Base-by-base conservation (phyloP, 2,888 invertebrate genomes). In the Polydrusus tereticollis region DNA sequence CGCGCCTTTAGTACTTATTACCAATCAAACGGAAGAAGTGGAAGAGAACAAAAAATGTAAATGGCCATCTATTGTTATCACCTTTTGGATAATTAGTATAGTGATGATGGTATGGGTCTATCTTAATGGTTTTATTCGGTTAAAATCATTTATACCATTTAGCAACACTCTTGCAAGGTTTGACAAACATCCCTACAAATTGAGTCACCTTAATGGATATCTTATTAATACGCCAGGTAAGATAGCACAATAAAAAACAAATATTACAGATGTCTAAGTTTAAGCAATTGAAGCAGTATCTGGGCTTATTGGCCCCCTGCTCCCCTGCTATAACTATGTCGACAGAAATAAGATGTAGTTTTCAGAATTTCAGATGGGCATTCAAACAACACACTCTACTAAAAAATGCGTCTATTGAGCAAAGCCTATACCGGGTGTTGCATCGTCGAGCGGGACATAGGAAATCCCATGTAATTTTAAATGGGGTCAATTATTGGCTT, bases 211-310 rank as follows among this genome's bases (percentile, higher is more conserved):
- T 21, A 76, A 77, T 38, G 80, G 81, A 2, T 82, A 80, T 64
- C 64, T 83, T 10, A 76, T 92, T 59, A 87, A 88, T 79, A 92
- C 90, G 3, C 85, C 87, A 71, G 92, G 92, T 72, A 72, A 43
- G 33, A 16, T 36, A 29, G 29, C 5, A 29, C 29, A 29, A 7
- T 29, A 29, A 29, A 29, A 3, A 29, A 29, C 7, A 29, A 29
- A 29, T 29, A n/a, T n/a, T n/a, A n/a, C n/a, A n/a, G n/a, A n/a
- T n/a, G n/a, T n/a, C n/a, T n/a, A n/a, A n/a, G n/a, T n/a, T n/a
- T n/a, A n/a, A n/a, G n/a, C n/a, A n/a, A n/a, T n/a, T n/a, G n/a
- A n/a, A n/a, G n/a, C n/a, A n/a, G n/a, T n/a, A n/a, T n/a, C n/a
- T n/a, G n/a, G n/a, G n/a, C n/a, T n/a, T n/a, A n/a, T n/a, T n/a